Conservation (phyloP, 2,888 invertebrate species). For the Orthosia incerta region DNA sequence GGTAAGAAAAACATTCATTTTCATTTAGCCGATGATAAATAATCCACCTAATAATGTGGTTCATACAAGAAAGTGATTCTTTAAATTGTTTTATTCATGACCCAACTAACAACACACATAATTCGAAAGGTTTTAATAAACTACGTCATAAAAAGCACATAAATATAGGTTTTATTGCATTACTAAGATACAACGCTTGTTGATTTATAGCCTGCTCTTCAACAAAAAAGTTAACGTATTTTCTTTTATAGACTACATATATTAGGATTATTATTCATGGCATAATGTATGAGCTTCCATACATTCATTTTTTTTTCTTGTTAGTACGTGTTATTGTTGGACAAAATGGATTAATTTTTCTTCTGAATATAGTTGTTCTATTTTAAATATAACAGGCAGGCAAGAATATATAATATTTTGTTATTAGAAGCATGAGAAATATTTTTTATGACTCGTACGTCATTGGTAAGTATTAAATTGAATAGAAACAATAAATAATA, state of each 20-base stretch:
- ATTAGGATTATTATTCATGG: constrained; percentile 57
- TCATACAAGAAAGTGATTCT: constrained; percentile 4
- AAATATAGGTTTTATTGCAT: constrained; percentile 55
- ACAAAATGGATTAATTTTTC: constrained; percentile 44
- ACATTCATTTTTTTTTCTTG: constrained; percentile 46
- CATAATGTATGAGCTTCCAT: constrained; percentile 50
- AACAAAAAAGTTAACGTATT: constrained; percentile 45
- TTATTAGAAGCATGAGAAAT: neutral
- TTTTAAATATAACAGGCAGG: constrained; percentile 1
- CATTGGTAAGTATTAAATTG: neutral
- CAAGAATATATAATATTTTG: neutral
- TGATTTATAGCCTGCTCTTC: constrained; percentile 51
- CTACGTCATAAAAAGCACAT: constrained; percentile 24
- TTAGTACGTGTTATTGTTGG: constrained; percentile 47
- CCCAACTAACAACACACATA: constrained; percentile 31
- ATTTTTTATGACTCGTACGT: neutral
- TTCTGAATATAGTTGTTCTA: constrained; percentile 1
- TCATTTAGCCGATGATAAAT: neutral
- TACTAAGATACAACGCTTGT: constrained; percentile 31
- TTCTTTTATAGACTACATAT: constrained; percentile 57
- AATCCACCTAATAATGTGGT: constrained; percentile 4
- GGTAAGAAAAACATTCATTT: neutral
- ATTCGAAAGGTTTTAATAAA: constrained; percentile 36
- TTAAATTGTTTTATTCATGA: constrained; percentile 19
- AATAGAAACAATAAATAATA: neutral